A percentile compares a stretch with the other conserved stretches of the same genome.
These are phyloP conservation scores for Enteromius anoplus DNA, from an alignment of 2,797 vertebrate species.

Conservation along the genomic window DNA sequence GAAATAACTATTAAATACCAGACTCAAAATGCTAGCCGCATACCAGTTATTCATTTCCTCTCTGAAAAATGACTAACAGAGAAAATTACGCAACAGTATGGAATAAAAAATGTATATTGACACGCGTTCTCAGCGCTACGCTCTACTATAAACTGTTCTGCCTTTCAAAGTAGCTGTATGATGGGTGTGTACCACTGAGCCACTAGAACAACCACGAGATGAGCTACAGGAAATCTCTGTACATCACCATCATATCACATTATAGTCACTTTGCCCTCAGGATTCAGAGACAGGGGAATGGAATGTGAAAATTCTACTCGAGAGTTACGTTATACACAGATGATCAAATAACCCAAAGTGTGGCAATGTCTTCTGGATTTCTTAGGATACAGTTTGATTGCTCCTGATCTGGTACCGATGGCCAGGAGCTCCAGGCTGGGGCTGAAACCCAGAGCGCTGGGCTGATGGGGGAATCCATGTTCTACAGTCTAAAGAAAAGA, in stretches of 20 bases:
- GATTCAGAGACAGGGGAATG: slow-evolving; percentile 35
- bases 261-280: slow-evolving; percentile 27
- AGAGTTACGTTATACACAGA: neutral
- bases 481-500: slow-evolving; percentile 86
- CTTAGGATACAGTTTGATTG: slow-evolving; percentile 96
- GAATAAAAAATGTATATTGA: slow-evolving; percentile 60
- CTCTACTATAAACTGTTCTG: slow-evolving; percentile 28
- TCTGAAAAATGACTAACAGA: slow-evolving; percentile 33
- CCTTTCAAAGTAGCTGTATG: slow-evolving; percentile 20
- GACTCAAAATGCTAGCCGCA: neutral
- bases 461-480: slow-evolving; percentile 98
- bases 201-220: neutral
- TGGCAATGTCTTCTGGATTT: neutral
- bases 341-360: slow-evolving; percentile 20
- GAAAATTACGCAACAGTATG: slow-evolving; percentile 64
- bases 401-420: slow-evolving; percentile 95
- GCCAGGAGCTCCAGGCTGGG: slow-evolving; percentile 87
- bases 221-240: slow-evolving; percentile 6
- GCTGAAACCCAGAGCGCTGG: slow-evolving; percentile 93
- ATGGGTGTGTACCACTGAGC: slow-evolving; percentile 46
- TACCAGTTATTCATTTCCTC: slow-evolving; percentile 2
- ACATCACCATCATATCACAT: neutral
- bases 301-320: slow-evolving; percentile 15
- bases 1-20: neutral
- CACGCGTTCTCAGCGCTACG: slow-evolving; percentile 42